Evolutionary conservation across 1,140 invertebrate genomes (phyloP), one percentile per base, ranked within the genome.

Genomic region (Drosophila tristis): DNA sequence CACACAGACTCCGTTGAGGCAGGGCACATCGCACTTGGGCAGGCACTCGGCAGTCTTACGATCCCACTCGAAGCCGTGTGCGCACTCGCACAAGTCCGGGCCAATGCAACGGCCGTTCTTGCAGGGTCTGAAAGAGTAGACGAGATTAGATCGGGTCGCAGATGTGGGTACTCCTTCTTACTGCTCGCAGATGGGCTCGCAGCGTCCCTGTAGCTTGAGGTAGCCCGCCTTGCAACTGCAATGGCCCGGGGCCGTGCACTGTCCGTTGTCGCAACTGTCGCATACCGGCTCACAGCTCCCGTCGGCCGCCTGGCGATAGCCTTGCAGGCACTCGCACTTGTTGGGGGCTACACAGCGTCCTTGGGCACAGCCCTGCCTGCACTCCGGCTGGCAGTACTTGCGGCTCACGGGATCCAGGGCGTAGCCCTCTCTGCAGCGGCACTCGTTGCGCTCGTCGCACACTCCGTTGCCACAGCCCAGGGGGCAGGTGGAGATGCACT

Each of bases 371-470:
- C 93, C 92, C 4, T 92, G 91, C 1, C 90, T 91, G 71, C 95
- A 96, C 13, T 91, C 79, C 0, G 95, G 94, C 5, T 92, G 49
- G 72, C 95, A 96, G 55, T 75, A 92, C 57, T 86, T 92, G 59
- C 66, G 91, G 66, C 92, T 91, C 68, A 92, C 81, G 5, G 81
- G 70, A 59, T 95, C 94, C 45, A 95, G 73, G 4, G 82, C 92
- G 87, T 94, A 96, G 1, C 96, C 95, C 11, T 93, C 90, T 44
- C 93, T 93, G 80, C 96, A 96, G 1, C 93, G 92, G 81, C 96
- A 95, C 2, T 91, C 67, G 35, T 91, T 84, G 2, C 92, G 91
- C 0, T 91, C 92, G 16, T 93, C 85, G 67, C 94, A 94, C 0
- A 93, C 90, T 0, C 93, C 94, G 47, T 94, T 93, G 50, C 82